Evolutionary conservation across 1,140 invertebrate species (phyloP).

Genomic region (Drosophila tani): DNA sequence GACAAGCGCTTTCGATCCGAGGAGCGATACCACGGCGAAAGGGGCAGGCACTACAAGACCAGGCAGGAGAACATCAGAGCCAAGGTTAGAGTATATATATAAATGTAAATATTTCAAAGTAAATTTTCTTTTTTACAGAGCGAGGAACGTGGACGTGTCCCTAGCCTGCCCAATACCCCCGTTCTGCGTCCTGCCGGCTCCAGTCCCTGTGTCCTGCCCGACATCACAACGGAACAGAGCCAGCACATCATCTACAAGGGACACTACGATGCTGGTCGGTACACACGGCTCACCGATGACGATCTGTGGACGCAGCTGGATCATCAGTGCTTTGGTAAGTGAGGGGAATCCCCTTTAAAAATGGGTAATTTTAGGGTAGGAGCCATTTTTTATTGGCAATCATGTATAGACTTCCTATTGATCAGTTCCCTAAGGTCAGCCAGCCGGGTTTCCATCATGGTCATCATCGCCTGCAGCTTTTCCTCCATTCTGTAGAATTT

Average conservation of each 20-base stretch:
- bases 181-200: conserved; percentile 88
- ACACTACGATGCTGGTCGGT: conserved; percentile 89
- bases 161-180: conserved; percentile 88
- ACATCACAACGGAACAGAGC: conserved; percentile 88
- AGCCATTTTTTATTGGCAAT: not conserved
- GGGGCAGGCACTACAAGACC: conserved; percentile 88
- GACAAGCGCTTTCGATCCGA: conserved; percentile 93
- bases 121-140: conserved; percentile 85
- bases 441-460: not conserved
- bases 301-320: conserved; percentile 90
- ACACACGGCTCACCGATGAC: conserved; percentile 91
- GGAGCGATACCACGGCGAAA: conserved; percentile 88
- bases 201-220: conserved; percentile 88
- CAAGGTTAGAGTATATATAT: conserved; percentile 86
- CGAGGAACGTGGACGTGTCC: conserved; percentile 91
- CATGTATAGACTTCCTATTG: not conserved
- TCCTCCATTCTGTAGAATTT: no score
- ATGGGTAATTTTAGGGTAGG: no score
- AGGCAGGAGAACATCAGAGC: conserved; percentile 89
- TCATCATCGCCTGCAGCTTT: not conserved
- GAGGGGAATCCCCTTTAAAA: not conserved
- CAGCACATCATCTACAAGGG: conserved; percentile 89
- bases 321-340: conserved; percentile 76
- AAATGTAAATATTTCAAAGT: no score
- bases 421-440: not conserved